Base-by-base conservation (phyloP, 1,140 invertebrate genomes). In the Mercenaria mercenaria region DNA sequence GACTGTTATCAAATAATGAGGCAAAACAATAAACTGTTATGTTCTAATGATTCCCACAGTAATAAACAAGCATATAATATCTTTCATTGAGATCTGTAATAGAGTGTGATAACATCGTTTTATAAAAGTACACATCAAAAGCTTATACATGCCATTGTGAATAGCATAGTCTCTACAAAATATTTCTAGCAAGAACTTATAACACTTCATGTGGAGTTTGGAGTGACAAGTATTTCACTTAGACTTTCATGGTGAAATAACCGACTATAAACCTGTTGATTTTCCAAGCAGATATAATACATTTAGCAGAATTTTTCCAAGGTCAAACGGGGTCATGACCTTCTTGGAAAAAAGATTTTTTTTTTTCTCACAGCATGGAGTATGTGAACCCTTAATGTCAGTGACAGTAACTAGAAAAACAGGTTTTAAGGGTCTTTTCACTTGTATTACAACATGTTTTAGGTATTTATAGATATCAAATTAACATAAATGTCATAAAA, bases 31-130 rank as follows among this genome's bases (percentile, higher is more conserved):
- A n/a, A n/a, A n/a, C n/a, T n/a, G n/a, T n/a, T n/a, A n/a, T n/a
- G n/a, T n/a, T n/a, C n/a, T n/a, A n/a, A 47, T 29, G 23, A 20
- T 64, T 64, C 59, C 59, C 59, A 64, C 59, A 64, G 59, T 64
- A 64, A 64, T 64, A 64, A 64, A 64, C n/a, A 64, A 8, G n/a
- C n/a, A 64, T 64, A 64, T 29, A 64, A n/a, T 64, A 64, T 64
- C 20, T 26, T 29, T 64, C 20, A 72, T 41, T 29, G 34, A 1
- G 1, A 72, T 72, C 67, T 72, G 37, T 72, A 72, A 72, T 72
- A 72, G 15, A 4, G 20, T 72, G 23, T 32, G 67, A 72, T 72
- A 72, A 29, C 11, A 72, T 72, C 67, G 39, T 13, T 15, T 15
- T 41, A 29, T 72, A 39, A 39, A 15, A 29, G 67, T 13, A 72